Evolutionary conservation across 64 coral and sea anemone genomes (phyloP).

Genomic region (Stichodactyla mertensii): DNA sequence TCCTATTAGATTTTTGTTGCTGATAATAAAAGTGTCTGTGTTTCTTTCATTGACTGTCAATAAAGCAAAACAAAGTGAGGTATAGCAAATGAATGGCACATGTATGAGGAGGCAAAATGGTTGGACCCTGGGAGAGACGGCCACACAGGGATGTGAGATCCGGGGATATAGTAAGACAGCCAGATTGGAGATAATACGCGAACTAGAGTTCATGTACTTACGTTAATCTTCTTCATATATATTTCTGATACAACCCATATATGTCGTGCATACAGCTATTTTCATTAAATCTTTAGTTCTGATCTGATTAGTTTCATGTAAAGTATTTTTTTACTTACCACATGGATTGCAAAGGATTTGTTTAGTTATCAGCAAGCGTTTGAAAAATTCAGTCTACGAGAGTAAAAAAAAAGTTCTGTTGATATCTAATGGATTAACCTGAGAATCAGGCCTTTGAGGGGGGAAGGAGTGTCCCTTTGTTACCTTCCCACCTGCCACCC

Average conservation of each 20-base stretch:
- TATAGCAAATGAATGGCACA: not conserved
- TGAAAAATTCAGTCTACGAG: not conserved
- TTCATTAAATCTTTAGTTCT: no score
- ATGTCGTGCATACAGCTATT: no score
- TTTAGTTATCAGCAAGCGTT: not conserved
- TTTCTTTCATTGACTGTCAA: not conserved
- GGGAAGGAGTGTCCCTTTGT: no score
- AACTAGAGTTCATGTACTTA: no score
- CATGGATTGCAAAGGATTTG: not conserved
- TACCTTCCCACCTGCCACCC: no score
- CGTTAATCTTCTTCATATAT: no score
- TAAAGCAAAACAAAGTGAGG: not conserved
- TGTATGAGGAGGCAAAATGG: not conserved
- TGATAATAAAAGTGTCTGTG: not conserved
- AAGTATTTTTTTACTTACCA: not conserved
- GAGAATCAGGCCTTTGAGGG: not conserved
- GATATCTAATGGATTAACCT: not conserved
- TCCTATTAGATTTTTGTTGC: not conserved
- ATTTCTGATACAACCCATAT: no score
- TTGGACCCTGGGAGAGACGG: not conserved
- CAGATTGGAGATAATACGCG: no score
- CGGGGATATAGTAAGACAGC: not conserved
- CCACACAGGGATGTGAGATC: not conserved
- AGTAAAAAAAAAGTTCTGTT: not conserved
- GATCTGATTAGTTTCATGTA: no score